Evolutionary conservation across 2,888 invertebrate genomes (phyloP).

Genomic region (Microplitis deprimator): DNA sequence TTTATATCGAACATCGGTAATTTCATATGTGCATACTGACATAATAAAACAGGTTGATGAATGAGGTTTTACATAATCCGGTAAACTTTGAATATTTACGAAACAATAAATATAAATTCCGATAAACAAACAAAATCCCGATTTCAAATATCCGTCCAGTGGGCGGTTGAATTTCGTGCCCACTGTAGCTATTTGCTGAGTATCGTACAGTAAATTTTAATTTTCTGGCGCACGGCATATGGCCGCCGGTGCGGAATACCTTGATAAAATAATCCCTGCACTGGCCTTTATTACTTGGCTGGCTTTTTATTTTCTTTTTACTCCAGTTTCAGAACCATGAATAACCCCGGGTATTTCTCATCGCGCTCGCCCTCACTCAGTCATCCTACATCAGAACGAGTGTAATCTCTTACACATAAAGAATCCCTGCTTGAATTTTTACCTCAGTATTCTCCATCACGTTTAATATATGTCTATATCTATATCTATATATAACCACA

Average conservation of each 20-base stretch:
- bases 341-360: not conserved
- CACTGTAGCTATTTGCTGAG: not conserved
- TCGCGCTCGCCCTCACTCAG: slow-evolving; percentile 6
- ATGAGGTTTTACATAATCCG: not conserved
- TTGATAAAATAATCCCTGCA: slow-evolving; percentile 41
- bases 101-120: not conserved
- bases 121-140: not conserved
- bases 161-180: not conserved
- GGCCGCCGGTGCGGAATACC: slow-evolving; percentile 31
- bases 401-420: slow-evolving; percentile 39
- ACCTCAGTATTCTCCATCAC: slow-evolving; percentile 22
- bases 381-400: not conserved
- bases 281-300: slow-evolving; percentile 35
- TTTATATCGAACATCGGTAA: not conserved
- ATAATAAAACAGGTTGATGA: not conserved
- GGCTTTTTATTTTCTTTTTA: slow-evolving; percentile 11
- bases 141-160: not conserved
- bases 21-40: not conserved
- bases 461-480: slow-evolving; percentile 1
- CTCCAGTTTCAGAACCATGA: slow-evolving; percentile 2
- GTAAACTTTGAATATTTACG: not conserved
- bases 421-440: slow-evolving; percentile 38
- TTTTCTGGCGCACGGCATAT: slow-evolving; percentile 20
- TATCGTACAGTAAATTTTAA: slow-evolving; percentile 6
- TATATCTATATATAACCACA: slow-evolving; percentile 10